Conservation (phyloP, 2,797 vertebrate species). For the Acomys russatus region DNA sequence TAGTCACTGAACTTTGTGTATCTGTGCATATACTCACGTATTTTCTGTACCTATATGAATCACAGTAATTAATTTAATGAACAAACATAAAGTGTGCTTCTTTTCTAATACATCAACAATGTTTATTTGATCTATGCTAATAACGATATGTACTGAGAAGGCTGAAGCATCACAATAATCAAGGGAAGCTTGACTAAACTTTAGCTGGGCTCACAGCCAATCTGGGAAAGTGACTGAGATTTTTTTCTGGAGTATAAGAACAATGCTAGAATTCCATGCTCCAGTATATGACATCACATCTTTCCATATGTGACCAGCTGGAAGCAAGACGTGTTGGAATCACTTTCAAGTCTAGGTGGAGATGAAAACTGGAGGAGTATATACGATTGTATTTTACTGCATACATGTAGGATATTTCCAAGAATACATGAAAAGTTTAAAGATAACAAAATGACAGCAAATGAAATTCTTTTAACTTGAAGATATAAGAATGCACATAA, state of each 20-base stretch:
- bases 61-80: background rate
- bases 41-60: background rate
- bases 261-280: background rate
- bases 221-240: background rate
- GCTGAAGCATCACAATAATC: background rate
- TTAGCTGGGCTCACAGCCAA: background rate
- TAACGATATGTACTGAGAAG: background rate
- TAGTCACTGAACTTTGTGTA: background rate
- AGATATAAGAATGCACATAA: background rate
- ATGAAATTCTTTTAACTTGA: background rate
- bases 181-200: background rate
- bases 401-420: background rate
- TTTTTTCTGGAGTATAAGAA: background rate
- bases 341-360: background rate
- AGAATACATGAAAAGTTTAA: background rate
- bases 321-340: background rate
- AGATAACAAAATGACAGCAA: background rate
- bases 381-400: background rate
- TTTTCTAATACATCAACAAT: background rate
- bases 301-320: background rate
- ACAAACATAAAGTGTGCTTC: background rate
- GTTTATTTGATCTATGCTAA: background rate
- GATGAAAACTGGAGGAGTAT: background rate
- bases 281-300: background rate
- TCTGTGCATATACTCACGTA: background rate